These are phyloP conservation scores for Myotis yumanensis DNA, from an alignment of 2,113 vertebrate genomes.

Conservation along the genomic window DNA sequence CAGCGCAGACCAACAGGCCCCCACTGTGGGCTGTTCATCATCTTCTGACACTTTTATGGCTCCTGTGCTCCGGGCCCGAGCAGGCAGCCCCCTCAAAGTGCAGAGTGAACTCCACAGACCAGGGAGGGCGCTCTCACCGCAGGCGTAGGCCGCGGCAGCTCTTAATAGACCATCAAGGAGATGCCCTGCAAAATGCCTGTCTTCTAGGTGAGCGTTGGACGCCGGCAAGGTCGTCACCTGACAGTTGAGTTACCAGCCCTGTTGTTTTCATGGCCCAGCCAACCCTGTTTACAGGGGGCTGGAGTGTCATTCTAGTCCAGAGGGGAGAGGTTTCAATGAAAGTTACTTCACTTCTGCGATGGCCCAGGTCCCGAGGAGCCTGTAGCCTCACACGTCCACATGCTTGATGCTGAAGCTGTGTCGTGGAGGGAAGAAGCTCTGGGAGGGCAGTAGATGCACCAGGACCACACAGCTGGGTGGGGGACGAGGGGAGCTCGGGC, in stretches of 20 bases:
- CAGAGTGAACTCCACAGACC: not conserved
- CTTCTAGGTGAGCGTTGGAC: not conserved
- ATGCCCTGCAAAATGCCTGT: slow-evolving; percentile 40
- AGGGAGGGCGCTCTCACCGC: not conserved
- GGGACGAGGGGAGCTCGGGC: accelerated
- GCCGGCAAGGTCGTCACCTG: not conserved
- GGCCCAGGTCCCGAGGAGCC: not conserved
- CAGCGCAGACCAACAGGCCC: slow-evolving; percentile 82
- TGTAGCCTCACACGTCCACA: accelerated
- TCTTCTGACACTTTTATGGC: slow-evolving; percentile 86
- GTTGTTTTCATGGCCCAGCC: not conserved
- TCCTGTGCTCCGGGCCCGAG: slow-evolving; percentile 79
- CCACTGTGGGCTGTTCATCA: slow-evolving; percentile 83
- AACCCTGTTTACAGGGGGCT: not conserved
- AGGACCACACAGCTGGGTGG: accelerated
- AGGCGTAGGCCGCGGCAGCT: slow-evolving; percentile 66
- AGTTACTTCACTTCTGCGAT: too few species aligned
- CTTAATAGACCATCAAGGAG: slow-evolving; percentile 68
- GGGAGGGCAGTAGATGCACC: accelerated
- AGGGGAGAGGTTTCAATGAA: not conserved
- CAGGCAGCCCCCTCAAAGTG: slow-evolving; percentile 74
- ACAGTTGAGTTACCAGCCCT: not conserved
- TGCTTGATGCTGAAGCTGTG: too few species aligned
- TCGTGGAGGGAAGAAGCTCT: not conserved
- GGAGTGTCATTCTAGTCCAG: too few species aligned